Evolutionary conservation across 2,888 invertebrate species (phyloP).

Genomic region (Beris chalybata): DNA sequence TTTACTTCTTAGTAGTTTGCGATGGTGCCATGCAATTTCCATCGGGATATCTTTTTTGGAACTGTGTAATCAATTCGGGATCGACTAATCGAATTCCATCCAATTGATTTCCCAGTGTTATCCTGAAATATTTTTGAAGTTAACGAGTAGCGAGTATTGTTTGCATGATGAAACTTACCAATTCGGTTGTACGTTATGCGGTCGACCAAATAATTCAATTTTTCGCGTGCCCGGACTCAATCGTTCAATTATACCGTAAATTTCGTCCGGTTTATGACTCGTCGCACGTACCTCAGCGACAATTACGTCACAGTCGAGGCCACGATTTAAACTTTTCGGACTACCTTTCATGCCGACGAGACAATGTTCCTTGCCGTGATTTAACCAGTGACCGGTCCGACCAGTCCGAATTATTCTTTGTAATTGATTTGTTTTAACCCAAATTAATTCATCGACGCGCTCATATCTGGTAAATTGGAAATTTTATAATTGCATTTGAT

Average conservation of each 20-base stretch:
- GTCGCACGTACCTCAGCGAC: constrained; percentile 98
- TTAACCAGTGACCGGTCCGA: constrained; percentile 96
- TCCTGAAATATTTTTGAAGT: constrained; percentile 56
- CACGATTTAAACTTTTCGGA: constrained; percentile 86
- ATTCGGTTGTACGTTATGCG: constrained; percentile 97
- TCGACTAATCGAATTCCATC: constrained; percentile 93
- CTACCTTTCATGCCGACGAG: constrained; percentile 95
- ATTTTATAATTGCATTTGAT: background rate
- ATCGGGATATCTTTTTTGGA: constrained; percentile 91
- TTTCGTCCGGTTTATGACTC: constrained; percentile 97
- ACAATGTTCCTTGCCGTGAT: constrained; percentile 98
- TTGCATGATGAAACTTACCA: constrained; percentile 64
- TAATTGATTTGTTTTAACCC: constrained; percentile 98
- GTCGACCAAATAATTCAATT: constrained; percentile 94
- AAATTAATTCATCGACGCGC: constrained; percentile 94
- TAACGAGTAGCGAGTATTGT: too few species aligned
- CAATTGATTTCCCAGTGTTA: constrained; percentile 95
- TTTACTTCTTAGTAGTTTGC: constrained; percentile 41
- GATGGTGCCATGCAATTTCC: constrained; percentile 62
- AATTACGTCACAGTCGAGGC: constrained; percentile 96
- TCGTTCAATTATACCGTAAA: constrained; percentile 96
- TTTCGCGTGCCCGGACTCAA: constrained; percentile 95
- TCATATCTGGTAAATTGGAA: constrained; percentile 64
- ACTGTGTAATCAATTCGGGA: constrained; percentile 85
- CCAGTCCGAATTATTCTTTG: constrained; percentile 97